Percentiles rank a stretch among this genome's conserved stretches.
phyloP scores from a whole-genome alignment of 2,797 vertebrate species.

The Pteronotus mesoamericanus region DNA sequence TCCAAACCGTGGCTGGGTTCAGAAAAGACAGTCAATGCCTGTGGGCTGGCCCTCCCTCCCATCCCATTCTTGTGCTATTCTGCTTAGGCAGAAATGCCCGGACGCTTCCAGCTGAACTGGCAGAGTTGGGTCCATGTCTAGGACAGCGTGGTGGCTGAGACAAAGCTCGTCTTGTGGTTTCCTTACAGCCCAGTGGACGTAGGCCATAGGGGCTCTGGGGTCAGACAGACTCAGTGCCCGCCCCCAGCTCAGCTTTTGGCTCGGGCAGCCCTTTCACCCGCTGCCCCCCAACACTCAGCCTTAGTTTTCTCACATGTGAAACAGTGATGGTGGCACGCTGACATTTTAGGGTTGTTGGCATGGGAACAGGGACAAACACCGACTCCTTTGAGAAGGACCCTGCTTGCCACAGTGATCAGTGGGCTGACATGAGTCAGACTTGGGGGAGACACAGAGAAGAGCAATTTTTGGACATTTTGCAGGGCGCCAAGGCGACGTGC shows the following conservation, averaged over 20 bases:
- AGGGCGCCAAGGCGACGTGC: not conserved
- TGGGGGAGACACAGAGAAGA: not conserved
- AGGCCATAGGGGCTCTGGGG: not conserved
- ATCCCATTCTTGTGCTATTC: not conserved
- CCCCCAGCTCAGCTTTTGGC: not conserved
- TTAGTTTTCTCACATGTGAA: not conserved
- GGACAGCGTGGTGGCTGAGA: not conserved
- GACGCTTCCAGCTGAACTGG: not conserved
- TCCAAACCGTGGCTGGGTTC: not conserved
- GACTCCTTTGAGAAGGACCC: not conserved
- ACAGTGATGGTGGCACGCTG: not conserved
- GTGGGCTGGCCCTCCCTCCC: no score
- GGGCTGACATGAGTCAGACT: not conserved
- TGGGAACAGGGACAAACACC: not conserved
- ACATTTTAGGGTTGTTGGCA: not conserved
- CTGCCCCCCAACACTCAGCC: rapidly evolving
- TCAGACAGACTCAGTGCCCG: not conserved
- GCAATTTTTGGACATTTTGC: not conserved
- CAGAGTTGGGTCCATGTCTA: not conserved
- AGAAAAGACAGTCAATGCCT: not conserved
- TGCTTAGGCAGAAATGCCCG: not conserved
- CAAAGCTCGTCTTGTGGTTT: not conserved
- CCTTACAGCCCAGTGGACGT: not conserved
- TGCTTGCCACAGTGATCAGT: rapidly evolving
- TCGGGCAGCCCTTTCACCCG: not conserved